Evolutionary conservation across 1,140 invertebrate genomes (phyloP).

Genomic region (Pissodes strobi): DNA sequence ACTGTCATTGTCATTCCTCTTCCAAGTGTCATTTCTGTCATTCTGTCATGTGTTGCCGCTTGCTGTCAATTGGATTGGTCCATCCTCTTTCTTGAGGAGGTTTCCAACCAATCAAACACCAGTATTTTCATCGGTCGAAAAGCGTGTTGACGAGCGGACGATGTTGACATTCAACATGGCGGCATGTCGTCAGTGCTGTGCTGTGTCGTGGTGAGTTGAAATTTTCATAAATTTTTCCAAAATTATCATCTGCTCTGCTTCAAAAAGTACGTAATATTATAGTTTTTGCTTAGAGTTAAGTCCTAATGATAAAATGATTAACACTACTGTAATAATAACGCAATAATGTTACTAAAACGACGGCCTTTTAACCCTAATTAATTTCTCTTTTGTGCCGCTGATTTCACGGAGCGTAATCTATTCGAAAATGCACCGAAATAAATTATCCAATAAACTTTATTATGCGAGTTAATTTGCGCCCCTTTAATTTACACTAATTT

Average conservation of each 20-base stretch:
- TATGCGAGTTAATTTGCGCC: background rate
- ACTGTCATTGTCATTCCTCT: too few species aligned
- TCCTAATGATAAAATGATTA: background rate
- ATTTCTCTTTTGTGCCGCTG: conserved; percentile 42
- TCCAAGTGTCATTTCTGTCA: too few species aligned
- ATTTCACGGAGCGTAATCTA: conserved; percentile 35
- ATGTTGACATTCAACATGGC: conserved; percentile 83
- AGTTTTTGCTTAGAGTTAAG: background rate
- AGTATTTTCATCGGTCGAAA: too few species aligned
- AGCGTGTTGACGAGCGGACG: conserved; percentile 25
- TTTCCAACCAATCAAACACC: too few species aligned
- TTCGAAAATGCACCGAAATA: background rate
- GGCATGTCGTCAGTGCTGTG: conserved; percentile 93
- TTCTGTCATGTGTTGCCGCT: too few species aligned
- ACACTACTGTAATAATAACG: background rate
- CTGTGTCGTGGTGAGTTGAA: conserved; percentile 82
- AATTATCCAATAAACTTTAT: background rate
- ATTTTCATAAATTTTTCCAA: conserved; percentile 46
- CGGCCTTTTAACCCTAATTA: conserved; percentile 40
- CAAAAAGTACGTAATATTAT: conserved; percentile 44
- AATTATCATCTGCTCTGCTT: conserved; percentile 38
- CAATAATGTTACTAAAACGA: background rate
- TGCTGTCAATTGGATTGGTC: too few species aligned
- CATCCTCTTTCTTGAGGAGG: too few species aligned
- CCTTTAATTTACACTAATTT: background rate